Evolutionary conservation across 2,113 vertebrate genomes (phyloP).

Genomic region (Sprattus sprattus): DNA sequence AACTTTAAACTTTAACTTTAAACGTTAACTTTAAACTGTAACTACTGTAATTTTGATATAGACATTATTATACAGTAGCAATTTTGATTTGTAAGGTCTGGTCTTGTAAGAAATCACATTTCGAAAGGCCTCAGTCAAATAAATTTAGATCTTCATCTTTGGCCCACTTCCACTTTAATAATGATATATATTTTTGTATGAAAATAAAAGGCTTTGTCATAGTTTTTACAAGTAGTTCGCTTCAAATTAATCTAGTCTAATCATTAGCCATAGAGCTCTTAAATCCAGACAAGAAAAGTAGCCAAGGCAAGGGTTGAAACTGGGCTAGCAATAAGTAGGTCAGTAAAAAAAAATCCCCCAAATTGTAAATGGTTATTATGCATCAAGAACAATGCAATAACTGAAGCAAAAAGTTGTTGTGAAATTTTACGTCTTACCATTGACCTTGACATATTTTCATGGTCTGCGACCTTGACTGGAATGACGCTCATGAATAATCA

Average conservation of each 20-base stretch:
- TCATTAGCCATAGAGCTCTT: too few relatives aligned
- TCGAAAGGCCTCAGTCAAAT: too few relatives aligned
- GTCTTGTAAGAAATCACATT: too few relatives aligned
- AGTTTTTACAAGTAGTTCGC: background rate
- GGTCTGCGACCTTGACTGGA: constrained; percentile 54
- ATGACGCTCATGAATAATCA: constrained; percentile 33
- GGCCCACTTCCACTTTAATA: too few relatives aligned
- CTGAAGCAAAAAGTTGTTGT: background rate
- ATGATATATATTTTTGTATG: background rate
- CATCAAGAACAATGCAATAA: background rate
- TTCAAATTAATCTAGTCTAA: background rate
- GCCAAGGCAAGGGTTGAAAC: background rate
- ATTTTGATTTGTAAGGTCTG: too few relatives aligned
- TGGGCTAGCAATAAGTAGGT: background rate
- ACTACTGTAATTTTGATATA: too few relatives aligned
- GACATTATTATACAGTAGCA: too few relatives aligned
- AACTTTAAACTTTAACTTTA: too few relatives aligned
- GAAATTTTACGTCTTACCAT: constrained; percentile 35
- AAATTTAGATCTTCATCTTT: too few relatives aligned
- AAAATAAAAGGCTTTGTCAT: background rate
- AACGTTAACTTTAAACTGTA: too few relatives aligned
- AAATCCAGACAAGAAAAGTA: background rate
- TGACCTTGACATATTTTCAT: constrained; percentile 57
- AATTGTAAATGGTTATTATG: background rate
- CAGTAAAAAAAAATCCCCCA: background rate